phyloP scores from a whole-genome alignment of 2,797 vertebrate genomes.

The Muscicapa striata region DNA sequence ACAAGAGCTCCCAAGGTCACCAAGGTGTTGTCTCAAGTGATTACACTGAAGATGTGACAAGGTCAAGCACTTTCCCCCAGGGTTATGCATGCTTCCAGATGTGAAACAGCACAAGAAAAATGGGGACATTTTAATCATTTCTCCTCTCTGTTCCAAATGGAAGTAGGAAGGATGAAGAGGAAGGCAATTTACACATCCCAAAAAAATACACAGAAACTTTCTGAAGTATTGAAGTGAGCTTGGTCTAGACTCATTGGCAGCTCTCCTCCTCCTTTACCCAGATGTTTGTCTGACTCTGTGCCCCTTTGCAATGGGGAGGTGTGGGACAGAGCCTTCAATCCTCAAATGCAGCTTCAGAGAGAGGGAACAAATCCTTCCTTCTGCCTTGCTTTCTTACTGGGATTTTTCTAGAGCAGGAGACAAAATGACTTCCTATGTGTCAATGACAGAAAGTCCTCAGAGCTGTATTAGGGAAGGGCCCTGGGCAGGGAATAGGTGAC shows the following conservation, averaged over 20 bases:
- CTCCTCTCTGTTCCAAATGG: background rate
- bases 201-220: background rate
- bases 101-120: background rate
- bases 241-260: background rate
- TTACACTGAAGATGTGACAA: background rate
- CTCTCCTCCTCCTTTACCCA: background rate
- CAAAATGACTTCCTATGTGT: background rate
- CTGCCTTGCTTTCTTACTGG: background rate
- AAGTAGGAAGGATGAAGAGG: background rate
- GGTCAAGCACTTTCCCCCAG: background rate
- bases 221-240: background rate
- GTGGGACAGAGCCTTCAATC: background rate
- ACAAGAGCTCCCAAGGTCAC: background rate
- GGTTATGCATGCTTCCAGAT: background rate
- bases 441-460: background rate
- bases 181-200: background rate
- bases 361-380: background rate
- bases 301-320: background rate
- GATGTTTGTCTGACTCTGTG: background rate
- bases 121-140: background rate
- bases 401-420: background rate
- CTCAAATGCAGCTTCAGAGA: background rate
- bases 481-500: background rate
- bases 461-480: background rate
- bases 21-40: background rate